Percentiles rank a stretch among this genome's conserved stretches.
phyloP scores from a whole-genome alignment of 2,113 vertebrate genomes.

The Agelaius phoeniceus region DNA sequence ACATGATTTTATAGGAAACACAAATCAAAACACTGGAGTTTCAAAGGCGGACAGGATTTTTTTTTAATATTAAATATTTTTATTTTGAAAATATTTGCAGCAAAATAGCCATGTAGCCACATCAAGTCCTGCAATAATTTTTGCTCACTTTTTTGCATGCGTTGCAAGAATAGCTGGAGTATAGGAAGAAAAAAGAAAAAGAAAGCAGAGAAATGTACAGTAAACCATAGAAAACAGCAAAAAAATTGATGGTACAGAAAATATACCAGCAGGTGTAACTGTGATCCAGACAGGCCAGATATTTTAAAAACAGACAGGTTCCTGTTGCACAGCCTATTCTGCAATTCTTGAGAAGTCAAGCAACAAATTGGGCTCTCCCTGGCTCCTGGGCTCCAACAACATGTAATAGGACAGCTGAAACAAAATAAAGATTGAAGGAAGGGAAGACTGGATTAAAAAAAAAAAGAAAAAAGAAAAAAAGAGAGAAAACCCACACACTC shows the following conservation, averaged over 20 bases:
- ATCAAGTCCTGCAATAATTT: neutral
- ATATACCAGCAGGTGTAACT: neutral
- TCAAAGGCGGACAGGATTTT: constrained; percentile 11
- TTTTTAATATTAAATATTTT: neutral
- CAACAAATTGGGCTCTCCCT: neutral
- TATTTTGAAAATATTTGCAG: neutral
- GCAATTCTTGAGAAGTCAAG: neutral
- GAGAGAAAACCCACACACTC: neutral
- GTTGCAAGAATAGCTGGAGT: neutral
- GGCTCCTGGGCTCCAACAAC: neutral
- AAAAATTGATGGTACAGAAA: constrained; percentile 11
- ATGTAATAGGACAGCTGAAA: neutral
- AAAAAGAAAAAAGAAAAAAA: neutral
- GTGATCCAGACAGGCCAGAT: neutral
- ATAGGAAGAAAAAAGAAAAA: neutral
- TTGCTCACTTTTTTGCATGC: neutral
- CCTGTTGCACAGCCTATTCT: neutral
- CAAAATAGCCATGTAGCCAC: neutral
- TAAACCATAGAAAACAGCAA: constrained; percentile 16
- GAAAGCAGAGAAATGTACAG: neutral
- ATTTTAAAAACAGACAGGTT: neutral
- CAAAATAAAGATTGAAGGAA: neutral
- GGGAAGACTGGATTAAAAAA: neutral
- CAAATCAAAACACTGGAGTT: constrained; percentile 46
- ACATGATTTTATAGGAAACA: constrained; percentile 35